phyloP scores from a whole-genome alignment of 2,797 vertebrate species.

The Corythornis leucogaster region DNA sequence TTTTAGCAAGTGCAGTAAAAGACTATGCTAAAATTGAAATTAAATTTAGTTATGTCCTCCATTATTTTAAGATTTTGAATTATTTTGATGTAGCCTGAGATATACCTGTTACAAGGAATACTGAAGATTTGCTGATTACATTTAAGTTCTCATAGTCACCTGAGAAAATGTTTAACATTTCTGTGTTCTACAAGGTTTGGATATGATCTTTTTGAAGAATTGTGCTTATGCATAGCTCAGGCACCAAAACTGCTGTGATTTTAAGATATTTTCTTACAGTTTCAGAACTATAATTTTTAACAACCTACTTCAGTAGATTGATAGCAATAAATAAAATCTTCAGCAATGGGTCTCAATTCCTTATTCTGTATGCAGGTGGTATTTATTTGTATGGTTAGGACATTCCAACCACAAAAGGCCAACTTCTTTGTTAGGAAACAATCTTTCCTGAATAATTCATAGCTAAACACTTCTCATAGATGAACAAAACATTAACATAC shows the following conservation, averaged over 20 bases:
- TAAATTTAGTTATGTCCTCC: not conserved
- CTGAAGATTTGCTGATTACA: not conserved
- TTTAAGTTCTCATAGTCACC: not conserved
- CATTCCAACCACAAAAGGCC: not conserved
- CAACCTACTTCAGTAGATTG: not conserved
- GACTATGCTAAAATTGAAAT: not conserved
- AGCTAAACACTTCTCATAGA: not conserved
- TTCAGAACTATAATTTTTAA: not conserved
- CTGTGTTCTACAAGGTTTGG: not conserved
- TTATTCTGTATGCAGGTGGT: not conserved
- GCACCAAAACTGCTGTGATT: not conserved
- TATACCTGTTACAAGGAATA: not conserved
- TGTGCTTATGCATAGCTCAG: not conserved
- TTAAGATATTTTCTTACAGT: not conserved
- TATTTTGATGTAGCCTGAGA: not conserved
- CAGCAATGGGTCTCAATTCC: not conserved
- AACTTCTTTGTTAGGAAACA: slow-evolving; percentile 6
- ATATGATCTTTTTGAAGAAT: not conserved
- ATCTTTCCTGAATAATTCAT: slow-evolving; percentile 20
- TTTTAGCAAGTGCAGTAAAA: not conserved
- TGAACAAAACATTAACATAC: not conserved
- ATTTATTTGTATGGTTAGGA: not conserved
- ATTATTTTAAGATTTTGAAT: not conserved
- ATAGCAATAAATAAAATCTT: not conserved
- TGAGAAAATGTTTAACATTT: not conserved